Conservation (phyloP, 2,113 vertebrate genomes). For the Helogale parvula region DNA sequence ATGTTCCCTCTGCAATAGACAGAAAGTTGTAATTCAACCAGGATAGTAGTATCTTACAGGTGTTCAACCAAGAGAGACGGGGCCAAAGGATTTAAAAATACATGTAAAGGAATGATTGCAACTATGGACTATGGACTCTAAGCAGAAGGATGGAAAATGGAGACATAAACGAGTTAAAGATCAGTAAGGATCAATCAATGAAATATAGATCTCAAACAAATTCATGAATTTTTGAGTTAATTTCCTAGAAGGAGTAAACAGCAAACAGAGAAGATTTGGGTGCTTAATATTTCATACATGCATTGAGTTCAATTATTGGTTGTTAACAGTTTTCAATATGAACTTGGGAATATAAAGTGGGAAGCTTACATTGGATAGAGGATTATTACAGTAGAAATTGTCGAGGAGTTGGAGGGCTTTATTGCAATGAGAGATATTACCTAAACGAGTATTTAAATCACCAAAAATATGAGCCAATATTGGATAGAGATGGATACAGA, state of each 20-base stretch:
- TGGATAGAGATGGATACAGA: neutral
- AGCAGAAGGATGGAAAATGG: neutral
- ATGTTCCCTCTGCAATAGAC: neutral
- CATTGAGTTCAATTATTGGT: neutral
- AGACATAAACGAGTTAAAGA: neutral
- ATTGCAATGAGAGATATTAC: neutral
- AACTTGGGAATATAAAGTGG: neutral
- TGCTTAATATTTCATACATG: neutral
- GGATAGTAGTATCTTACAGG: neutral
- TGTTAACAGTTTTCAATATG: neutral
- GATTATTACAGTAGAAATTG: neutral
- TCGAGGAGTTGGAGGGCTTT: neutral
- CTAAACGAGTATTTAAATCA: neutral
- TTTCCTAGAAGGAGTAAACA: neutral
- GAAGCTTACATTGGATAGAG: neutral
- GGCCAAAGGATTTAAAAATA: neutral
- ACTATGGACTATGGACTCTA: neutral
- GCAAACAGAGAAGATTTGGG: neutral
- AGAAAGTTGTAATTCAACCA: neutral
- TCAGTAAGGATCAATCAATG: neutral
- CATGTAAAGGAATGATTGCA: neutral
- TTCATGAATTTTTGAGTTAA: neutral
- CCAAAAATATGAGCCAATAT: neutral
- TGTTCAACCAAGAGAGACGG: neutral
- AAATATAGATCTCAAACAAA: neutral